Conservation (phyloP, 2,888 invertebrate species). For the Pediacus dermestoides region DNA sequence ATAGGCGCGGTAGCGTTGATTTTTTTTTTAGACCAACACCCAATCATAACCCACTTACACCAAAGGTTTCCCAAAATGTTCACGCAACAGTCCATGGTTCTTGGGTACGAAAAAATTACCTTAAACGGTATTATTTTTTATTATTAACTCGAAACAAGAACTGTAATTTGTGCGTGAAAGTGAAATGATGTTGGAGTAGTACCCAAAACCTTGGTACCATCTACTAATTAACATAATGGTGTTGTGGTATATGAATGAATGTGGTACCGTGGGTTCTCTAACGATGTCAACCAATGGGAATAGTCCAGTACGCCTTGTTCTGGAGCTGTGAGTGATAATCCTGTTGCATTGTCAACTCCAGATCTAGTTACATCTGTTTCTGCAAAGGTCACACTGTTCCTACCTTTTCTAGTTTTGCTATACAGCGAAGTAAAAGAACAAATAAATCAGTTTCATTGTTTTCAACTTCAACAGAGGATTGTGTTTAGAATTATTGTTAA, state of each 20-base stretch:
- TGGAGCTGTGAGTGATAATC: constrained; percentile 55
- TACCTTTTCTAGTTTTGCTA: constrained; percentile 39
- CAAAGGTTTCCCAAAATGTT: constrained; percentile 22
- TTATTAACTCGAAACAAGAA: too few relatives aligned
- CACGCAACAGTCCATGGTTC: constrained; percentile 18
- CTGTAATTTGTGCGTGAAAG: constrained; percentile 15
- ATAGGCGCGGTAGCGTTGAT: constrained; percentile 5
- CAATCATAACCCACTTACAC: constrained; percentile 40
- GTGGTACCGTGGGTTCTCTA: constrained; percentile 42
- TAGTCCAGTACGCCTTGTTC: constrained; percentile 57
- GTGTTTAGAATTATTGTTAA: too few relatives aligned
- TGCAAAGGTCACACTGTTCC: constrained; percentile 48
- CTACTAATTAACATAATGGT: constrained; percentile 10
- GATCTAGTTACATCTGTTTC: constrained; percentile 38
- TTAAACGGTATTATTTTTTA: constrained; percentile 14
- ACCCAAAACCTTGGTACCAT: constrained; percentile 12
- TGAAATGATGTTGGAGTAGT: constrained; percentile 20
- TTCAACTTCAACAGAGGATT: too few relatives aligned
- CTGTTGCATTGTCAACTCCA: constrained; percentile 50
- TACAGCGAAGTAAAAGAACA: too few relatives aligned
- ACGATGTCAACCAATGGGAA: constrained; percentile 55
- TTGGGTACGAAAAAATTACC: constrained; percentile 12
- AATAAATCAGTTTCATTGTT: too few relatives aligned
- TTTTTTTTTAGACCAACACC: constrained; percentile 35
- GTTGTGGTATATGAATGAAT: constrained; percentile 37